These are phyloP conservation scores for Alexandromys fortis DNA, from an alignment of 2,113 vertebrate genomes.

Conservation along the genomic window DNA sequence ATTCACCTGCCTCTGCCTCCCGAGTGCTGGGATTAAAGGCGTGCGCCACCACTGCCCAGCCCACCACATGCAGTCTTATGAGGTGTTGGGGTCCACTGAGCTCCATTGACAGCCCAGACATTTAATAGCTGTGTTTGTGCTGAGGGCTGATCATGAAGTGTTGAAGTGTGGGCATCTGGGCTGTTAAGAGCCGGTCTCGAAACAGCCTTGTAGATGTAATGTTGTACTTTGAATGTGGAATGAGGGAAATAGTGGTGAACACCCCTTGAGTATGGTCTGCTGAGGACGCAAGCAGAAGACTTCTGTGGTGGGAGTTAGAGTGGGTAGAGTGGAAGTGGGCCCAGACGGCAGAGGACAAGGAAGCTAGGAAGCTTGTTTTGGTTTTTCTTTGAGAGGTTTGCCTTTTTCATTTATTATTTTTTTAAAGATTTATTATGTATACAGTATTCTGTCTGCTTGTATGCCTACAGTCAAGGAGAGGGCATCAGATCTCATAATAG, in stretches of 20 bases:
- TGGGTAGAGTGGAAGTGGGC: too few relatives aligned
- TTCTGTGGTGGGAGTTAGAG: background rate
- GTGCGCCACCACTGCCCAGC: too few relatives aligned
- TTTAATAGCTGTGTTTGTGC: background rate
- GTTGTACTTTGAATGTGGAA: background rate
- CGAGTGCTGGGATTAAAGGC: background rate
- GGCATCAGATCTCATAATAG: too few relatives aligned
- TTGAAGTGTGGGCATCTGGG: background rate
- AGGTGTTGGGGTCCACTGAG: background rate
- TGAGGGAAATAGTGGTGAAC: background rate
- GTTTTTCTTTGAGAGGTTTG: background rate
- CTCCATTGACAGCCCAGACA: background rate
- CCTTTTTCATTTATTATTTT: background rate
- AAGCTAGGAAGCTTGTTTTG: background rate
- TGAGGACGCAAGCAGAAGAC: background rate
- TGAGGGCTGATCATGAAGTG: background rate
- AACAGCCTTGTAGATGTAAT: background rate
- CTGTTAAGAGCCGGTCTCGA: background rate
- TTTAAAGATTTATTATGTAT: background rate
- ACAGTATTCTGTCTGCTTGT: too few relatives aligned
- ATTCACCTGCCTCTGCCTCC: background rate
- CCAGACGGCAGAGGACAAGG: background rate
- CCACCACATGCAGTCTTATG: background rate
- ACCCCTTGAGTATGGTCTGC: background rate
- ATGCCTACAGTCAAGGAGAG: too few relatives aligned